Evolutionary conservation across 64 coral and sea anemone species (phyloP), one percentile per base, ranked within the genome.

Genomic region (Stichodactyla helianthus): DNA sequence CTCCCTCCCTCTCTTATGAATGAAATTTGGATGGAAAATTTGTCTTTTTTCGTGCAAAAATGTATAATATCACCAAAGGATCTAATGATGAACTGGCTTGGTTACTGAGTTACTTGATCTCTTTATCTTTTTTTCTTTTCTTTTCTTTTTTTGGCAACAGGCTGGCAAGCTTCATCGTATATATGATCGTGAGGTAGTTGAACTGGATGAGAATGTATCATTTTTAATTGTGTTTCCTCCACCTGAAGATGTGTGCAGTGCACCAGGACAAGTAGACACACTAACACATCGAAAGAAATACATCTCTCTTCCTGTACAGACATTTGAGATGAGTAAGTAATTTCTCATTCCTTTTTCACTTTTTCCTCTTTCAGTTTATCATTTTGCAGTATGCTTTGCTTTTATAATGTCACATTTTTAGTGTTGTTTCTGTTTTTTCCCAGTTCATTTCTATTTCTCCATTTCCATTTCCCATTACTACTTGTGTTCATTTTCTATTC

Each of bases 291-390:
- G 89, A 28, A 94, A 92, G 63, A 60, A 59, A 50, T 98, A 89
- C 58, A 94, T 98, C 79, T 94, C 96, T 18, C 81, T 98, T 17
- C 88, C 96, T 64, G 96, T 98, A 44, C 96, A 94, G 57, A 94
- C 93, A 10, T 98, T 98, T 92, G 96, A 98, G 95, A 98, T 98
- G 96, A 98, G 96, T 98, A 88, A 94, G 96, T 92, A 50, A 50
- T 7, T 5, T 79, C 14, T 50, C 0, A 31, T 22, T 0, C 7
- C 67, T 4, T 20, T 71, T 19, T 16, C 25, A 71, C 2, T 12
- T 71, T 19, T 11, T 58, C 14, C 9, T 44, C 0, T 58, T 58
- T 3, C 55, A 4, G 55, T 58, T 14, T 35, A 1, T 35, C 31
- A 0, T 35, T 2, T 35, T 35, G 31, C 31, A 35, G 2, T 1